phyloP scores from a whole-genome alignment of 2,797 vertebrate species.

The Anas bernieri region DNA sequence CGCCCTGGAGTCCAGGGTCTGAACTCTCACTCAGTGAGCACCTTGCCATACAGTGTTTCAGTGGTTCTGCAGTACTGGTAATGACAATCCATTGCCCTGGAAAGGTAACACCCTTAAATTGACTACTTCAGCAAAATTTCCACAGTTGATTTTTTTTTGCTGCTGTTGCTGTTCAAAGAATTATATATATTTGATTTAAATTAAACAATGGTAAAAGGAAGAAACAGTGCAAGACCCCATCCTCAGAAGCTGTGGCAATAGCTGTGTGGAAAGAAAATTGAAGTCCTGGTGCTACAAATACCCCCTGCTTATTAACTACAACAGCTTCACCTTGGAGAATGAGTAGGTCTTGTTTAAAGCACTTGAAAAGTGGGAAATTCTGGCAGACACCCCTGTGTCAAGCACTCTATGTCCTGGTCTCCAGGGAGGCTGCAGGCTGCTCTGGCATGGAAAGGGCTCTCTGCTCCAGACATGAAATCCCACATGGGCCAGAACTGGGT shows the following conservation, averaged over 20 bases:
- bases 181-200: background rate
- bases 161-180: background rate
- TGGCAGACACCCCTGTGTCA: background rate
- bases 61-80: background rate
- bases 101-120: background rate
- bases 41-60: background rate
- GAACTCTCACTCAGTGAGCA: background rate
- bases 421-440: background rate
- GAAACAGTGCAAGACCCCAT: background rate
- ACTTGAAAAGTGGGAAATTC: background rate
- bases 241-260: background rate
- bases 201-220: background rate
- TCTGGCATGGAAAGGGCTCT: background rate
- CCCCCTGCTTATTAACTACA: background rate
- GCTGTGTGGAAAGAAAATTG: background rate
- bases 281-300: background rate
- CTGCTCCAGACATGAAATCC: background rate
- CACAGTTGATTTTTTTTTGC: background rate
- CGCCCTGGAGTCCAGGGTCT: background rate
- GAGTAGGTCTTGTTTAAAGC: background rate
- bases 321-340: background rate
- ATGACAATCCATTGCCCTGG: background rate
- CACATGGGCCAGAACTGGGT: accelerated
- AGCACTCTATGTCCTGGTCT: background rate
- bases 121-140: background rate